Evolutionary conservation across 2,113 vertebrate species (phyloP), one percentile per base, ranked within the genome.

Genomic region (Trichechus manatus): DNA sequence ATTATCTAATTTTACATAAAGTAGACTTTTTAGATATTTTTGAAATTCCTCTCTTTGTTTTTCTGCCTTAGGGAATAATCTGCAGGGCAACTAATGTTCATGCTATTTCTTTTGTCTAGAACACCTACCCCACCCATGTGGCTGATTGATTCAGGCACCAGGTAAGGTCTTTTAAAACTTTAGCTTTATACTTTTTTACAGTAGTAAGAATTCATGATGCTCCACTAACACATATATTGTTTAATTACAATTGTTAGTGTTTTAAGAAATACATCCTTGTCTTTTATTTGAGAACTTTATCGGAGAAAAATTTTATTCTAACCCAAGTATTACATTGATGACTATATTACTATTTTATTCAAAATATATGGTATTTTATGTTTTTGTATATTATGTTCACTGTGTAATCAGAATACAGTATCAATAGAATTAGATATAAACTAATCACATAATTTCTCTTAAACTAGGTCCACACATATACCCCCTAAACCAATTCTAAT

Each of bases 191-290:
- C 75, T 79, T 56, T 91, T 90, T 96, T 66, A 84, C 63, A 92
- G 39, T 22, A 90, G 63, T 87, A 87, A 93, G 88, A 80, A 80
- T 88, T 77, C 87, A 87, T 95, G 85, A 72, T 81, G 31, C 77
- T 81, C 2, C 8, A 84, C 47, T 93, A 87, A 83, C 53, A 82
- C 80, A 74, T 66, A 61, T 39, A 15, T 47, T 83, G 15, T 83
- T 83, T 79, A 92, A 63, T 64, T 94, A 75, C 31, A 92, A 50
- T 79, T 95, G 31, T 22, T 72, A 63, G 8, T 29, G 15, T 36
- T 93, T 63, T 88, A 33, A 94, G 20, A 87, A 94, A 77, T 59
- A 39, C 22, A 39, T 50, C 17, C 64, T 74, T 81, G 66, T 68
- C 47, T 96, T 95, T 39, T 39, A 39, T 39, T 72, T 70, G 10